These are phyloP conservation scores for Cervus canadensis DNA, from an alignment of 2,113 vertebrate species.

Conservation along the genomic window DNA sequence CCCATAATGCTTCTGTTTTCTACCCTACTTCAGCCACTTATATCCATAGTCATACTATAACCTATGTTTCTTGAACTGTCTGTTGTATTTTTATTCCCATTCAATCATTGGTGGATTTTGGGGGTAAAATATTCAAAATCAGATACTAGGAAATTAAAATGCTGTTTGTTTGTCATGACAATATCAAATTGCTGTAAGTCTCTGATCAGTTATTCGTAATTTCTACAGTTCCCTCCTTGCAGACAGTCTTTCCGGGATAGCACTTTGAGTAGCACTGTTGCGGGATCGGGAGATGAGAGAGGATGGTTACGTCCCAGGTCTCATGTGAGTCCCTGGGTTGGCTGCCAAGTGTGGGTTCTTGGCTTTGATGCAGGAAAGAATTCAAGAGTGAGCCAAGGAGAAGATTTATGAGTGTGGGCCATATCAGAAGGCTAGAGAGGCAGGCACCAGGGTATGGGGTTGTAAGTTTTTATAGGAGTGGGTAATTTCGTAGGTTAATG, in stretches of 20 bases:
- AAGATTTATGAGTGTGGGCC: not conserved
- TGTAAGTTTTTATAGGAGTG: not conserved
- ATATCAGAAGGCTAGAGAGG: not conserved
- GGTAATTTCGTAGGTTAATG: not conserved
- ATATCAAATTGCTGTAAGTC: not conserved
- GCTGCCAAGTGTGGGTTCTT: not conserved
- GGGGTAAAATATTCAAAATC: not conserved
- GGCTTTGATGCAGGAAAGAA: not conserved
- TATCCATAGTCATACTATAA: not conserved
- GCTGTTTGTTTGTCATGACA: not conserved
- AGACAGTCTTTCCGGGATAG: not conserved
- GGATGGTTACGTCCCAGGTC: not conserved
- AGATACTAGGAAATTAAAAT: not conserved
- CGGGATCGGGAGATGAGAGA: not conserved
- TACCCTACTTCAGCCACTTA: not conserved
- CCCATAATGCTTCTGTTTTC: not conserved
- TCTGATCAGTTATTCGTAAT: not conserved
- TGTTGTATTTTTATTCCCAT: not conserved
- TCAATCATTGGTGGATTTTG: not conserved
- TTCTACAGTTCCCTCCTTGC: not conserved
- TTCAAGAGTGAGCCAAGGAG: not conserved
- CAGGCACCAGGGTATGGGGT: not conserved
- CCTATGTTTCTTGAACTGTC: not conserved
- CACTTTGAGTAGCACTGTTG: not conserved
- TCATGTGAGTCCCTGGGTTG: not conserved